Evolutionary conservation across 1,140 invertebrate species (phyloP).

Genomic region (Ruditapes philippinarum): DNA sequence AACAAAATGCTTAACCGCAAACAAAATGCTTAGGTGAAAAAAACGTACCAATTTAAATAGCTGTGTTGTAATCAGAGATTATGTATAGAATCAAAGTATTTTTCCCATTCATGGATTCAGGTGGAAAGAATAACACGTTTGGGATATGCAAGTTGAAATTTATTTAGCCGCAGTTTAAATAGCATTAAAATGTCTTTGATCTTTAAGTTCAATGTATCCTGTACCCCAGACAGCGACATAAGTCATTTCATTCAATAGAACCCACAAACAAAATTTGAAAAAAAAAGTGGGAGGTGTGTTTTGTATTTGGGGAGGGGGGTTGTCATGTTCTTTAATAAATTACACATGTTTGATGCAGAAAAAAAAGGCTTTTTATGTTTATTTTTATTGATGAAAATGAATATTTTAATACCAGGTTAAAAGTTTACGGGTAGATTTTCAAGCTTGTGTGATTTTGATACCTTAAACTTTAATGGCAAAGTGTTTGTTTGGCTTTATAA

Average conservation of each 20-base stretch:
- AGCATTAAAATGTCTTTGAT: conserved; percentile 19
- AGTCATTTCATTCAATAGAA: neutral
- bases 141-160: neutral
- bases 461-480: neutral
- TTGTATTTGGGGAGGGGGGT: no score
- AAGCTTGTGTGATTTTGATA: neutral
- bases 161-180: neutral
- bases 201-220: neutral
- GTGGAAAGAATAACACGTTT: conserved; percentile 4
- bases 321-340: no score
- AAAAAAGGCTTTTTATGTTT: neutral
- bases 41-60: neutral
- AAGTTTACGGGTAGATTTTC: conserved; percentile 9
- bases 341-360: neutral
- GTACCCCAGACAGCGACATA: neutral
- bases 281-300: neutral
- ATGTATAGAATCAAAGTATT: conserved; percentile 6
- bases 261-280: conserved; percentile 2
- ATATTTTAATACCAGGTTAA: conserved; percentile 28
- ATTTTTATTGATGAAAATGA: conserved; percentile 30
- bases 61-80: neutral
- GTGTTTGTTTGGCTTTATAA: neutral
- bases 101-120: conserved; percentile 1
- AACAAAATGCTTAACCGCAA: no score
- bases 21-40: neutral